A percentile compares a stretch with the other conserved stretches of the same genome.
Evolutionary conservation across 2,113 vertebrate genomes (phyloP).

Genomic region (Petaurus breviceps): DNA sequence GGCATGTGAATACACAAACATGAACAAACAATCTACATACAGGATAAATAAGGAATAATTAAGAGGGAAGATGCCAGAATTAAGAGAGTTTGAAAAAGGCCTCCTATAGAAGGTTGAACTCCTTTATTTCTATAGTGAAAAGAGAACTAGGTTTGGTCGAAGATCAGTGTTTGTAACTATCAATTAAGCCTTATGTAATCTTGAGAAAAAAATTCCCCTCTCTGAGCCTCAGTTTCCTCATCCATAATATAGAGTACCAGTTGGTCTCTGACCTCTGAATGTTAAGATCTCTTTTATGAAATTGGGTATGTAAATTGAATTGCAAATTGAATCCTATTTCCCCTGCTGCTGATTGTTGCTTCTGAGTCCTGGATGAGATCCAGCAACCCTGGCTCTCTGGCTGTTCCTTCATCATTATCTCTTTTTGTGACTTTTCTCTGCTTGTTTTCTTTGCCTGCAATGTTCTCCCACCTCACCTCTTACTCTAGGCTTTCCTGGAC

Average conservation of each 20-base stretch:
- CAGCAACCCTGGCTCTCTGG: neutral
- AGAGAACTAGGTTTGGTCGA: neutral
- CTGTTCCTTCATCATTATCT: neutral
- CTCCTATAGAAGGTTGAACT: neutral
- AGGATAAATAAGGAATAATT: neutral
- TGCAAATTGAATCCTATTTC: neutral
- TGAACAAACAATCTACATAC: neutral
- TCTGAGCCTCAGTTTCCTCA: neutral
- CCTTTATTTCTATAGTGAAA: neutral
- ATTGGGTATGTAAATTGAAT: neutral
- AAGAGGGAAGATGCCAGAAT: neutral
- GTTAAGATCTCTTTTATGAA: neutral
- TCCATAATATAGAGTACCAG: neutral
- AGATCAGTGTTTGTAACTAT: neutral
- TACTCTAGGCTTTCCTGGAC: neutral
- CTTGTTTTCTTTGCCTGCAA: neutral
- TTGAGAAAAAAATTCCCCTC: neutral
- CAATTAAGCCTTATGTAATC: neutral
- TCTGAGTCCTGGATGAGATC: neutral
- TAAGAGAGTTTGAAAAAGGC: neutral
- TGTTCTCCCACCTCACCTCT: neutral
- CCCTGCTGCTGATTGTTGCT: neutral
- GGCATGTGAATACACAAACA: neutral
- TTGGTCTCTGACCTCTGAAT: neutral
- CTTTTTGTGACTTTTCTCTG: neutral